Evolutionary conservation across 2,113 vertebrate species (phyloP).

Genomic region (Arenaria interpres): DNA sequence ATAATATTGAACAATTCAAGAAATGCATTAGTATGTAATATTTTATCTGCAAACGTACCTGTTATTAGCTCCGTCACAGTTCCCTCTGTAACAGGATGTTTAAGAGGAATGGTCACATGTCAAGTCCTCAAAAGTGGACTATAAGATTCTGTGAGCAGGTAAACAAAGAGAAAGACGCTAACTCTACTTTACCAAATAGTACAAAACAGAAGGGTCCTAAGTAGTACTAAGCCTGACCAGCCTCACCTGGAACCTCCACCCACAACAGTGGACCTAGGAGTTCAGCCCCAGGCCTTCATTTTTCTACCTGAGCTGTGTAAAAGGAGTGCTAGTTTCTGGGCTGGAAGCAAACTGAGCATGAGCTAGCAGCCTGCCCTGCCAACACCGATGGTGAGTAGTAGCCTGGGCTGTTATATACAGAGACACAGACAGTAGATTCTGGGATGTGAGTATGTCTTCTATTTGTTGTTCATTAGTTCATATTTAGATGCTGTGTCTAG

Average conservation of each 20-base stretch:
- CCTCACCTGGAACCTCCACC: not conserved
- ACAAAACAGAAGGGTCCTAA: not conserved
- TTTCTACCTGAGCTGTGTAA: not conserved
- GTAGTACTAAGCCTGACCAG: not conserved
- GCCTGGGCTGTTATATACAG: not conserved
- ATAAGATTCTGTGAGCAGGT: not conserved
- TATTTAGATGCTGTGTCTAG: not conserved
- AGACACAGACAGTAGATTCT: not conserved
- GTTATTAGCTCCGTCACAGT: not conserved
- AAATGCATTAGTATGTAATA: not conserved
- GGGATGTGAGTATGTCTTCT: not conserved
- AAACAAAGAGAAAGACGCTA: not conserved
- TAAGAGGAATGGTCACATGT: not conserved
- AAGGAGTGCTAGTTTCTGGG: not conserved
- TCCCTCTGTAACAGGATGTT: not conserved
- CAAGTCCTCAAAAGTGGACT: not conserved
- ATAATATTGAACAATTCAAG: not conserved
- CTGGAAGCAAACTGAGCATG: not conserved
- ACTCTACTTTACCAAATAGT: not conserved
- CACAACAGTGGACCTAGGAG: not conserved
- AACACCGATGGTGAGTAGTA: not conserved
- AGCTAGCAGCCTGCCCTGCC: not conserved
- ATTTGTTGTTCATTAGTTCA: not conserved
- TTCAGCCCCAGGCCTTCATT: not conserved
- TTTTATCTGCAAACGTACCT: not conserved